Evolutionary conservation across 2,113 vertebrate genomes (phyloP).

Genomic region (Motacilla alba): DNA sequence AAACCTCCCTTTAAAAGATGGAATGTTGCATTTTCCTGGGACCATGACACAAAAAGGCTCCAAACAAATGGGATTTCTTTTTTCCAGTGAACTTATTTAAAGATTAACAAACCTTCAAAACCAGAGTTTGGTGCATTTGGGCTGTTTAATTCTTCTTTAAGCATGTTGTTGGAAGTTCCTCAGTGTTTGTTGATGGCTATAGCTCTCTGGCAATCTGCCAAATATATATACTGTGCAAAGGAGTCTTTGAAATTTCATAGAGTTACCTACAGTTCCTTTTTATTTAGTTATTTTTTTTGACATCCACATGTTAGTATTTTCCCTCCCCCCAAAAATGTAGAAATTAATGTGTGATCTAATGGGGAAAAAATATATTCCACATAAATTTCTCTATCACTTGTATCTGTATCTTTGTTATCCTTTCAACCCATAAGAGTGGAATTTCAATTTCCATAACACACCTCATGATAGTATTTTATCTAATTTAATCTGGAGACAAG

Average conservation of each 20-base stretch:
- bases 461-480: neutral
- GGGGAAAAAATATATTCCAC: neutral
- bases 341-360: neutral
- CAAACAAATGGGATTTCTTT: neutral
- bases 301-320: neutral
- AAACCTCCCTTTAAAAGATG: neutral
- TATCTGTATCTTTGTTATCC: neutral
- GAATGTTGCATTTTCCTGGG: neutral
- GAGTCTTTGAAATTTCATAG: neutral
- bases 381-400: neutral
- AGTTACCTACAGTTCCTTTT: neutral
- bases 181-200: neutral
- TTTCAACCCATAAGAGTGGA: neutral
- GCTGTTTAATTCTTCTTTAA: neutral
- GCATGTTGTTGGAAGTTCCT: neutral
- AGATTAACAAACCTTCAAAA: neutral
- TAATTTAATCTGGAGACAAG: neutral
- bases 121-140: neutral
- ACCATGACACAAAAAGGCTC: neutral
- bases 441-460: neutral
- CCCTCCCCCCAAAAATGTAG: accelerated
- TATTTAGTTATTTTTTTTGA: neutral
- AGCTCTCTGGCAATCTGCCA: neutral
- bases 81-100: neutral
- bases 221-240: neutral